Base-by-base conservation (phyloP, 2,797 vertebrate genomes). In the Propithecus perrieri region DNA sequence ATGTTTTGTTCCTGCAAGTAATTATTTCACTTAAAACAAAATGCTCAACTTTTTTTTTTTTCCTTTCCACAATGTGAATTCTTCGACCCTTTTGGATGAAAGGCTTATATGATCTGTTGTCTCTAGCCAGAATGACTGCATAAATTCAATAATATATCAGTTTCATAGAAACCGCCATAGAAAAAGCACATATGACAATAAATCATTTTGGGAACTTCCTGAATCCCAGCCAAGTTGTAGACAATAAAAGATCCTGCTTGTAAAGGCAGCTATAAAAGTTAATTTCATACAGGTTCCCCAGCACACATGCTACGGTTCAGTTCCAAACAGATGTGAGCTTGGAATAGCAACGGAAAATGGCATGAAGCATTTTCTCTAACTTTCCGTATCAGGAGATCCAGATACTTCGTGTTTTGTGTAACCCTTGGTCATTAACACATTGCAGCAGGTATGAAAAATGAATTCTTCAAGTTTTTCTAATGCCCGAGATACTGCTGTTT, bases 1-100 rank as follows among this genome's bases (percentile, higher is more conserved):
- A 98, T 96, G 85, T 98, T 98, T 97, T 97, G 94, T 84, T 98
- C 94, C 98, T 98, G 97, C 67, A 98, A 98, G 97, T 93, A 98
- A 98, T 98, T 97, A 97, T 92, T 97, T 98, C 94, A 89, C 95
- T 98, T 97, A 97, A 98, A 98, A 97, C 95, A 97, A 97, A 98
- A 95, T 92, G 94, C 71, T 95, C 55, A 33, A 76, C 91, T 72
- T 59, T 71, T 89, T 85, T 86, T 43, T 90, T 90, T 89, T 24
- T 6, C 57, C 74, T 43, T 93, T 89, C 89, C 53, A 97, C 94
- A 97, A 85, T 79, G 89, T 83, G 88, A 86, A 94, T 94, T 94
- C 96, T 96, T 98, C 93, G 15, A 98, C 98, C 92, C 86, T 97
- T 97, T 92, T 96, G 97, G 98, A 97, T 97, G 96, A 98, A 98